These are phyloP conservation scores for Grammomys dolichurus DNA, from an alignment of 2,113 vertebrate species.

Conservation along the genomic window DNA sequence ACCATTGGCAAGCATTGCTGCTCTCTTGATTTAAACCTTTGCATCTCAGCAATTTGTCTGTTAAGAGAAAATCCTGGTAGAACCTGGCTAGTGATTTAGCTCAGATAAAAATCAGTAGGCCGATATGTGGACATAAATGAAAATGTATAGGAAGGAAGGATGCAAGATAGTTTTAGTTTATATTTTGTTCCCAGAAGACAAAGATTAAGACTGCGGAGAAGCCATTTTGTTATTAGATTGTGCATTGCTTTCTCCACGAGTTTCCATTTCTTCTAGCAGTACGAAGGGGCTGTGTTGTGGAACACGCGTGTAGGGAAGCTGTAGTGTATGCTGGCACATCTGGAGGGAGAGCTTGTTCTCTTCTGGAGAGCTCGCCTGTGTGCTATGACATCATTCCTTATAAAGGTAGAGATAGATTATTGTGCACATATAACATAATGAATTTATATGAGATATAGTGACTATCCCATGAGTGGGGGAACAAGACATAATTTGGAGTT, in stretches of 20 bases:
- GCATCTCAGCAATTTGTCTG: background rate
- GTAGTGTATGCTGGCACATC: conserved; percentile 62
- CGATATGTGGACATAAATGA: background rate
- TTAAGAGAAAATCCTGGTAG: conserved; percentile 18
- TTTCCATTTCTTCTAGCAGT: conserved; percentile 29
- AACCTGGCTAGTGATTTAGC: background rate
- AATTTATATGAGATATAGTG: conserved; percentile 85
- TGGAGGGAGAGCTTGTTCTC: conserved; percentile 74
- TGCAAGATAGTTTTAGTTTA: conserved; percentile 29
- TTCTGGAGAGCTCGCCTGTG: conserved; percentile 67
- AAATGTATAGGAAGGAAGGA: conserved; percentile 11
- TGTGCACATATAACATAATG: conserved; percentile 80
- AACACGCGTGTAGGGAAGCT: conserved; percentile 17
- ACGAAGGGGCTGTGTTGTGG: background rate
- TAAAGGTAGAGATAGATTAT: conserved; percentile 85
- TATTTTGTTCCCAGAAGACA: conserved; percentile 18
- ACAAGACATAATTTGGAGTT: conserved; percentile 88
- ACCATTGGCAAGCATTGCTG: background rate
- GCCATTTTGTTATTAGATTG: background rate
- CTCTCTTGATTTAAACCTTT: background rate
- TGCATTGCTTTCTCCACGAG: conserved; percentile 6
- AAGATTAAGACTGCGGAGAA: conserved; percentile 18
- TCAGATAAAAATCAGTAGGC: background rate
- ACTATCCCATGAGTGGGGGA: conserved; percentile 87
- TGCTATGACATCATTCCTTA: conserved; percentile 87